phyloP scores from a whole-genome alignment of 2,113 vertebrate species.

The Oryzias celebensis region DNA sequence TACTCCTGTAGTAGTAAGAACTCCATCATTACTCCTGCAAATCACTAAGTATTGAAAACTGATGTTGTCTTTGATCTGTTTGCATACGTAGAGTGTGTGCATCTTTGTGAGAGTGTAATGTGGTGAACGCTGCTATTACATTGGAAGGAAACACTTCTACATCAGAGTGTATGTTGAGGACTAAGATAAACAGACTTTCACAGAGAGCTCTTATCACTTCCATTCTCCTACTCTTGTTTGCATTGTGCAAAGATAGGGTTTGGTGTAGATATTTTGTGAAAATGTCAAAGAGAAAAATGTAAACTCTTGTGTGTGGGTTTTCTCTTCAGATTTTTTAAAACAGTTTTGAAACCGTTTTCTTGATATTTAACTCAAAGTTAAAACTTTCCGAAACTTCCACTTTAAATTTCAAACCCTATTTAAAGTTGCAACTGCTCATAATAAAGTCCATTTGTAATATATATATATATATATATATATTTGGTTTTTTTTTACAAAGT shows the following conservation, averaged over 20 bases:
- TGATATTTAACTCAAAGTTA: too few relatives aligned
- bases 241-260: constrained; percentile 25
- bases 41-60: constrained; percentile 12
- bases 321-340: too few relatives aligned
- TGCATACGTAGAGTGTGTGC: constrained; percentile 11
- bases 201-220: constrained; percentile 77
- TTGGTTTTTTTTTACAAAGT: too few relatives aligned
- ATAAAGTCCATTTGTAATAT: too few relatives aligned
- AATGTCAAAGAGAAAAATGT: constrained; percentile 13
- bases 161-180: constrained; percentile 78
- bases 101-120: constrained; percentile 5
- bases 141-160: constrained; percentile 81
- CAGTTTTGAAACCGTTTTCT: too few relatives aligned
- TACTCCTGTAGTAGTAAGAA: not conserved
- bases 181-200: constrained; percentile 80
- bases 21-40: constrained; percentile 9
- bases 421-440: too few relatives aligned
- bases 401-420: too few relatives aligned
- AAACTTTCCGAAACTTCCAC: too few relatives aligned
- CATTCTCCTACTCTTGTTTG: constrained; percentile 48
- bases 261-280: constrained; percentile 18
- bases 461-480: too few relatives aligned
- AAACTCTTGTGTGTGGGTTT: constrained; percentile 1
- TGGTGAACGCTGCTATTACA: constrained; percentile 53
- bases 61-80: constrained; percentile 5